phyloP scores from a whole-genome alignment of 2,113 vertebrate species.

The Prochilodus magdalenae region DNA sequence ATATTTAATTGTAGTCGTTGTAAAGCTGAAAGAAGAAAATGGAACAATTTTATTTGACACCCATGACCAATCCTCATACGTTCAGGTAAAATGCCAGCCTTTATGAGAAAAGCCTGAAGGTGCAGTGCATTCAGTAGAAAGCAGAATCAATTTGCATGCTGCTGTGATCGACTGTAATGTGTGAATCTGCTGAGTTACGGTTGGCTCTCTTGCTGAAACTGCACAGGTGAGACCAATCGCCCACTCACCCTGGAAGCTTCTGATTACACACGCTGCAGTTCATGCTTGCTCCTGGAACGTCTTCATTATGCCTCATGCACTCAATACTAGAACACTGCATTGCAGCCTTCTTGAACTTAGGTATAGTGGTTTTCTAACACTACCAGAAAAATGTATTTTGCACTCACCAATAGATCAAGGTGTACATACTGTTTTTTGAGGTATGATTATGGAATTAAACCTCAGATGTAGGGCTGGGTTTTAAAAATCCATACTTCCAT shows the following conservation, averaged over 20 bases:
- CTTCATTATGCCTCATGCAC: neutral
- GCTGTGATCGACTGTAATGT: slow-evolving; percentile 19
- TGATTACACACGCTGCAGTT: neutral
- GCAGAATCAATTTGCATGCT: slow-evolving; percentile 37
- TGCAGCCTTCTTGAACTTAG: neutral
- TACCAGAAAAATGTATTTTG: neutral
- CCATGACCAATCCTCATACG: slow-evolving; percentile 15
- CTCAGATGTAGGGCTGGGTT: too few relatives aligned
- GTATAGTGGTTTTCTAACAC: neutral
- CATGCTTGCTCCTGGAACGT: neutral
- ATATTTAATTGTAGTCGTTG: neutral
- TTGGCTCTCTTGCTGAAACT: slow-evolving; percentile 1
- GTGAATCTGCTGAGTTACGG: slow-evolving; percentile 12
- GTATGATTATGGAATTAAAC: too few relatives aligned
- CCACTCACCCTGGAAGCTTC: slow-evolving; percentile 8
- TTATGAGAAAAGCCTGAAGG: slow-evolving; percentile 17
- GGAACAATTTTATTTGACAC: slow-evolving; percentile 10
- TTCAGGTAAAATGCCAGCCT: slow-evolving; percentile 11
- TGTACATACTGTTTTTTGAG: too few relatives aligned
- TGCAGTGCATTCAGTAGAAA: neutral
- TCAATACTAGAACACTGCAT: slow-evolving; percentile 8
- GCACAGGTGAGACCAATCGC: slow-evolving; percentile 8
- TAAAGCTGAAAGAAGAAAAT: neutral
- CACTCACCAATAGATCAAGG: neutral
- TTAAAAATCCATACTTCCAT: too few relatives aligned